These are phyloP conservation scores for Cosmopolites sordidus DNA, from an alignment of 2,888 invertebrate genomes.

Conservation along the genomic window DNA sequence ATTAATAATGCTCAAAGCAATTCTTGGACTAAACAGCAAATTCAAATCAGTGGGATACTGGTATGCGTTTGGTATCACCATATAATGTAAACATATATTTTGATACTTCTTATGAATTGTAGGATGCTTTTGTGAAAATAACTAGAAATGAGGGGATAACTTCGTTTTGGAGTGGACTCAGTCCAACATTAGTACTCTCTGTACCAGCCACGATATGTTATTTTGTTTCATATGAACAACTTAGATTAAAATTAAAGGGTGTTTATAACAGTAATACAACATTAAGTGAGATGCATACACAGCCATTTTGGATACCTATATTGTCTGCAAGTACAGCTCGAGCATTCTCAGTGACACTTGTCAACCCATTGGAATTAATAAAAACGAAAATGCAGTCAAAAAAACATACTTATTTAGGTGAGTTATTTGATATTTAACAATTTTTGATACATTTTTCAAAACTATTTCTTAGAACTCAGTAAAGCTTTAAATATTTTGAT, in stretches of 20 bases:
- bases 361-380: conserved; percentile 93
- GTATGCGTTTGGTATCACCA: conserved; percentile 47
- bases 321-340: conserved; percentile 81
- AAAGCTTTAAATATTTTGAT: conserved; percentile 58
- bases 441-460: neutral
- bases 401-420: conserved; percentile 76
- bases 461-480: conserved; percentile 53
- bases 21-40: too few relatives aligned
- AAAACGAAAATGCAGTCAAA: conserved; percentile 98
- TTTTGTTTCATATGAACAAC: conserved; percentile 94
- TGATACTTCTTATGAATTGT: conserved; percentile 29
- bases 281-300: conserved; percentile 40
- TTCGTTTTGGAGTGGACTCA: conserved; percentile 95
- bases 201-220: conserved; percentile 95
- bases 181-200: conserved; percentile 92
- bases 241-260: conserved; percentile 63
- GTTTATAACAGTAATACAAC: conserved; percentile 48
- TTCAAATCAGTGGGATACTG: conserved; percentile 61
- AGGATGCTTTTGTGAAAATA: conserved; percentile 97
- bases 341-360: conserved; percentile 74
- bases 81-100: neutral
- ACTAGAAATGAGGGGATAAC: conserved; percentile 79
- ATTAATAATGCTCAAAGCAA: too few relatives aligned
- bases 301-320: conserved; percentile 75
- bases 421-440: neutral